Percentiles rank a stretch among this genome's conserved stretches.
Evolutionary conservation across 1,140 invertebrate genomes (phyloP).

Genomic region (Mactra quadrangularis): DNA sequence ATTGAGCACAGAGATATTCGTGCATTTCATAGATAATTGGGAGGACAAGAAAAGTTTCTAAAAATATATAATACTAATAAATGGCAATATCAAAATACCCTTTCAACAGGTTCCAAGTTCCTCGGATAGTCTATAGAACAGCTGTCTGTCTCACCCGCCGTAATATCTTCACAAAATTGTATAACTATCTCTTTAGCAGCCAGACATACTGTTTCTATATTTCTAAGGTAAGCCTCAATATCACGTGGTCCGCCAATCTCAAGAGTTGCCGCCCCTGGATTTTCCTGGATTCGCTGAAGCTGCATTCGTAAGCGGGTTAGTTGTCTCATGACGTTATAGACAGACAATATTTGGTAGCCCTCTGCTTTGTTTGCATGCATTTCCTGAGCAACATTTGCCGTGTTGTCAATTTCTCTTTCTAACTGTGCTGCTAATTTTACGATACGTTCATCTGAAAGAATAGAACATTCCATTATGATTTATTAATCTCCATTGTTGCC

Average conservation of each 20-base stretch:
- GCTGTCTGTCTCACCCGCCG: neutral
- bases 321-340: constrained; percentile 22
- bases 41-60: too few species aligned
- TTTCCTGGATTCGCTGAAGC: neutral
- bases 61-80: too few species aligned
- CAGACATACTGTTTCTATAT: constrained; percentile 7
- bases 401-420: constrained; percentile 5
- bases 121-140: neutral
- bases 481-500: too few species aligned
- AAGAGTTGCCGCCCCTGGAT: neutral
- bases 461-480: too few species aligned
- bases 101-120: neutral
- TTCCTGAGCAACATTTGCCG: neutral
- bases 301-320: neutral
- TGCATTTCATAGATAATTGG: too few species aligned
- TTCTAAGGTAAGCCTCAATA: neutral
- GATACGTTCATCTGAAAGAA: too few species aligned
- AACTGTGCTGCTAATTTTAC: too few species aligned
- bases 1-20: too few species aligned
- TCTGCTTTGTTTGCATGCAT: constrained; percentile 27
- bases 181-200: constrained; percentile 5
- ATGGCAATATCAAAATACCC: too few species aligned
- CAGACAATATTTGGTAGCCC: neutral
- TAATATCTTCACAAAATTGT: neutral
- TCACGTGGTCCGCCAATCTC: neutral